Evolutionary conservation across 2,888 invertebrate species (phyloP), one percentile per base, ranked within the genome.

Genomic region (Aethes cnicana): DNA sequence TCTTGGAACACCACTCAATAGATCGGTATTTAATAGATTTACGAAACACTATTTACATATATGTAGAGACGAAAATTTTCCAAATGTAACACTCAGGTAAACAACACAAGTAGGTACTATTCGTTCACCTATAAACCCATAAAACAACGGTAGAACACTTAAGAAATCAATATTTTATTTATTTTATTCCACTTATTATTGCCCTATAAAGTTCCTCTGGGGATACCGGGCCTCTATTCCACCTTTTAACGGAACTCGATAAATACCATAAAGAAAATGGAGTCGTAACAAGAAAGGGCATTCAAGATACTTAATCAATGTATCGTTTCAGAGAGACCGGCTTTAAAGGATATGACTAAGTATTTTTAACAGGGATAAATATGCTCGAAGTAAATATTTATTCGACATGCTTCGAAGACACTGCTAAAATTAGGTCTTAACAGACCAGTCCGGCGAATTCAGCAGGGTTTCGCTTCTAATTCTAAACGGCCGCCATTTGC

Each of bases 231-330:
- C n/a, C n/a, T n/a, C 32, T 16, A 9, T 35, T 35, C 11, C 18
- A 35, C 35, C 35, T 18, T 35, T 16, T 18, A 39, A 16, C 18
- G 25, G 25, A 39, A 39, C 39, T 16, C 39, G 16, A 39, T 39
- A 39, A 39, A 39, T 39, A 25, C 39, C 25, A n/a, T 39, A 25
- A 17, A 25, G 39, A 39, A 39, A 39, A 25, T 39, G 16, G 39
- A 39, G 39, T 39, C 39, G 39, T 39, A 25, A 39, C 23, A 3
- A 39, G 39, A 8, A 39, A 39, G 23, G 25, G 25, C n/a, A 39
- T 39, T 25, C 39, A 25, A 3, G 35, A 16, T 25, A 39, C 25
- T 39, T 39, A 39, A 39, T 39, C 39, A 39, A 25, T 9, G 25
- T 21, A 25, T 25, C 39, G 25, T 25, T 39, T 39, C 23, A 16